Evolutionary conservation across 1,140 invertebrate species (phyloP), one percentile per base, ranked within the genome.

Genomic region (Neodiprion lecontei): DNA sequence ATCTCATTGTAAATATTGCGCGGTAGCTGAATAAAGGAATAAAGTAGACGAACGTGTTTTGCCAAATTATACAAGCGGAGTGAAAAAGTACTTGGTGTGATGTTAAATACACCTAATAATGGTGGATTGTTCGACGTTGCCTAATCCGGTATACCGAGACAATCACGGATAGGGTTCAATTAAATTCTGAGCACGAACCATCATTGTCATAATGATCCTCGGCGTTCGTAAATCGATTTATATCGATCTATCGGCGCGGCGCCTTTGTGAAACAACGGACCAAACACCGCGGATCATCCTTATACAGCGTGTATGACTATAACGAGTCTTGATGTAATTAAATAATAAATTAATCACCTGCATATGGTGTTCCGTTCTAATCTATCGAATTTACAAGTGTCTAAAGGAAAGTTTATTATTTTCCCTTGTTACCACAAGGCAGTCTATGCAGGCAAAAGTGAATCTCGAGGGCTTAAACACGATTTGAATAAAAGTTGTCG

Each of bases 111-210:
- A 80, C 74, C 76, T 79, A 23, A 48, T 65, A 78, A 78, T 72
- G 78, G 79, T 69, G 68, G 76, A 80, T 79, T 77, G 80, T 81
- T 80, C 79, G 79, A 80, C 81, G 81, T 81, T 77, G 78, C 76
- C 77, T 76, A 79, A 79, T 81, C 79, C 72, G 72, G 21, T 75
- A 5, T 79, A 81, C 79, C 80, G 68, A 77, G 78, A 80, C 81
- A 82, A 82, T 82, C 81, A 82, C 69, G 75, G 76, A n/a, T 72
- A 67, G 73, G 75, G 75, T 75, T 48, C 17, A 69, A 74, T 40
- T 40, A 40, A 5, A 40, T 40, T 40, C 5, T 40, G 28, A 40
- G 28, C 28, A 3, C 28, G 28, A 1, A 40, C 28, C 28, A 40
- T 40, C 28, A 3, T 5, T 40, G 28, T 40, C 28, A 77, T 65